Base-by-base conservation (phyloP, 1,140 invertebrate genomes). In the Aphelenchoides fujianensis region DNA sequence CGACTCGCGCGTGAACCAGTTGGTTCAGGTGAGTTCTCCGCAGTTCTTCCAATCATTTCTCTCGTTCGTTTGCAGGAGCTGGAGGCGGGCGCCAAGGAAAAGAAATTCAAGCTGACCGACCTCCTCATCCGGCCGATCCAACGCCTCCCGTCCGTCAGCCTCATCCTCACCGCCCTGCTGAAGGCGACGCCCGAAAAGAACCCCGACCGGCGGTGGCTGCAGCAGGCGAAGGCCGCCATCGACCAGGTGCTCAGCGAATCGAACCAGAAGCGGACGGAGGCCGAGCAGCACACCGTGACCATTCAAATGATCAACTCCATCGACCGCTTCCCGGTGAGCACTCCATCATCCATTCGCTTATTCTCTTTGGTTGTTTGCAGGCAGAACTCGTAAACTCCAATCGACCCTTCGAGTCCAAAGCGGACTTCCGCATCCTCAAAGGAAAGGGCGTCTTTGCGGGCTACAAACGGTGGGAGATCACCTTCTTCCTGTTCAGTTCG, bases 121-220 rank as follows among this genome's bases (percentile, higher is more conserved):
- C n/a, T 66, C 19, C 32, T 66, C 36, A 66, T 66, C 32, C 63
- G 63, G 12, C 63, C 63, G 0, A 30, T 66, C 32, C 63, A 66
- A 35, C 63, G 63, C n/a, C 3, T 66, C 12, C 63, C 63, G 2
- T 66, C 63, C 36, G 63, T 66, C 1, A 35, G n/a, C 23, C 16
- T 66, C 12, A 35, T 66, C 16, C 7, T 34, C 16, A 34, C 16
- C 16, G 63, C 37, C 28, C 63, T 66, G 19, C 27, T 34, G 1
- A 66, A 66, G 31, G 63, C 63, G 1, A 66, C 63, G 27, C 12
- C 16, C n/a, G 23, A 48, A 23, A 48, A 48, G 23, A 66, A 66
- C 32, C 63, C 63, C 32, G 63, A 66, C 63, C 23, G 23, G 12
- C 16, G n/a, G 36, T 66, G 63, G 27, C 16, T 66, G 19, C 16